Evolutionary conservation across 2,113 vertebrate genomes (phyloP).

Genomic region (Ophiodon elongatus): DNA sequence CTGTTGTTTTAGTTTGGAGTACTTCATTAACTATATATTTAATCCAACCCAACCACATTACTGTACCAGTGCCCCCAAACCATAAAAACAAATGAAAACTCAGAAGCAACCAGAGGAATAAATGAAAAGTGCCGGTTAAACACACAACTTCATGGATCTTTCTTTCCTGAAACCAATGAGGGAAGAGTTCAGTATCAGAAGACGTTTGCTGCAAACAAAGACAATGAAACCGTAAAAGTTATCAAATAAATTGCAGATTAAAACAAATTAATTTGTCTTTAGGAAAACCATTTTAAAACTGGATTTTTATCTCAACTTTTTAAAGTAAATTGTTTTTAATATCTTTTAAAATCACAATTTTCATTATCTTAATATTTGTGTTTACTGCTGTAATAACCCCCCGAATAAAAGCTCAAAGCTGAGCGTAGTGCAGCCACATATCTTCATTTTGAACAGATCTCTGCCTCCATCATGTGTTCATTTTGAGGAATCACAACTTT

Average conservation of each 20-base stretch:
- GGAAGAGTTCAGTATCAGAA: neutral
- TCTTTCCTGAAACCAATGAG: neutral
- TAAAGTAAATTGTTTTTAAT: no score
- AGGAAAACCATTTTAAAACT: no score
- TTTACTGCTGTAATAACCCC: neutral
- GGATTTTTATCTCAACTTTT: neutral
- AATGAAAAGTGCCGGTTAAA: neutral
- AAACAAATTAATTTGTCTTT: neutral
- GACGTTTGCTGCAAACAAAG: neutral
- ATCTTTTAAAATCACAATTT: neutral
- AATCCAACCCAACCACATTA: neutral
- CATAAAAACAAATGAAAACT: neutral
- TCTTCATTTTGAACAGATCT: neutral
- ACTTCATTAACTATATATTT: neutral
- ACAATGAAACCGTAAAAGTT: neutral
- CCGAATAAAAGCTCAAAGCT: neutral
- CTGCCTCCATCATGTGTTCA: constrained; percentile 42
- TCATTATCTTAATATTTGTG: neutral
- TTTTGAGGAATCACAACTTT: neutral
- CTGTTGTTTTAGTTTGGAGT: neutral
- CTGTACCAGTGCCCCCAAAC: neutral
- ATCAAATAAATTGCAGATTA: neutral
- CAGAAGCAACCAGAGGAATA: neutral
- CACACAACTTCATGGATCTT: neutral
- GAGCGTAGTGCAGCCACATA: neutral